A percentile compares a stretch with the other conserved stretches of the same genome.
Conservation (phyloP, 92 coral and sea anemone genomes). For the Desmophyllum pertusum region DNA sequence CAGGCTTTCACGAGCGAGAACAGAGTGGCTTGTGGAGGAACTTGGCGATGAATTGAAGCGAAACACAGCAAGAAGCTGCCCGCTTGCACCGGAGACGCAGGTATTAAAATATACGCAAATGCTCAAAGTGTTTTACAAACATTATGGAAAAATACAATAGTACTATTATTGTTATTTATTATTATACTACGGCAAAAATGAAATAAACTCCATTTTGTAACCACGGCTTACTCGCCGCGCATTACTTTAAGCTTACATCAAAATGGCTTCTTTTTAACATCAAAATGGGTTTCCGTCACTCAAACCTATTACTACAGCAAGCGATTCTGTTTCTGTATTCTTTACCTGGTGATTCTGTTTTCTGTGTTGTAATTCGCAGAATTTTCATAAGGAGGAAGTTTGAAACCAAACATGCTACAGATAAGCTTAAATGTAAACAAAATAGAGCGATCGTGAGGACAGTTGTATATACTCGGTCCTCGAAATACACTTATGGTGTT, state of each 20-base stretch:
- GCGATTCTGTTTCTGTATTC: not conserved
- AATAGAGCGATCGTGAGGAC: not conserved
- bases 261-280: not conserved
- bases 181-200: not conserved
- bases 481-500: not conserved
- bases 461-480: not conserved
- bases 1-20: not conserved
- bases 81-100: too few relatives aligned
- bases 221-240: not conserved
- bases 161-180: too few relatives aligned
- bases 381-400: not conserved
- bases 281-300: constrained; percentile 27
- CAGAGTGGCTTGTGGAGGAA: not conserved
- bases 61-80: constrained; percentile 6
- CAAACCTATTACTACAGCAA: constrained; percentile 10
- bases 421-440: not conserved
- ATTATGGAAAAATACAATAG: too few relatives aligned
- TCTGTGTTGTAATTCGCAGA: too few relatives aligned
- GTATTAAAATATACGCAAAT: too few relatives aligned
- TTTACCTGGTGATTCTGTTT: not conserved
- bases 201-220: not conserved
- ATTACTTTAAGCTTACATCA: not conserved
- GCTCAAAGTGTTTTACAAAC: too few relatives aligned
- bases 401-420: not conserved
- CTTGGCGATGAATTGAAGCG: not conserved